Evolutionary conservation across 2,113 vertebrate genomes (phyloP).

Genomic region (Podiceps cristatus): DNA sequence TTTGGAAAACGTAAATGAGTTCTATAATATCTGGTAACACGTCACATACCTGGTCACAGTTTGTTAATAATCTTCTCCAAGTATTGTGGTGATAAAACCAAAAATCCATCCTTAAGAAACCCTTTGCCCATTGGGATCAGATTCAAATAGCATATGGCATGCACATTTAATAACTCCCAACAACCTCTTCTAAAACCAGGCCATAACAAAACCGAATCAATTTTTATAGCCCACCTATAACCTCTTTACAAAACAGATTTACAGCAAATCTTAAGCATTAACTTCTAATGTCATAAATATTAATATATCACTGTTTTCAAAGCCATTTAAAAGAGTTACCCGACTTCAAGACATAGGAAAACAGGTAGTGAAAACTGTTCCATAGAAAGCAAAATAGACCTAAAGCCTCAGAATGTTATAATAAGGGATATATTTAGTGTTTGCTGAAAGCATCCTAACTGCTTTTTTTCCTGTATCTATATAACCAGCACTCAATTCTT

Average conservation of each 20-base stretch:
- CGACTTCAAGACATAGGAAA: background rate
- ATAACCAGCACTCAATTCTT: background rate
- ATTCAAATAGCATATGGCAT: background rate
- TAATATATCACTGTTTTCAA: background rate
- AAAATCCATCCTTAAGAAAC: background rate
- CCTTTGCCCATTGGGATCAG: background rate
- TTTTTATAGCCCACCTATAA: background rate
- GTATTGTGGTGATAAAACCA: background rate
- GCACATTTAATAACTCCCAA: background rate
- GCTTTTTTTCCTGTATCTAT: background rate
- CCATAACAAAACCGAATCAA: background rate
- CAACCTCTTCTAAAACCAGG: background rate
- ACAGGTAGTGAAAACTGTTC: background rate
- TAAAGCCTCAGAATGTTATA: background rate
- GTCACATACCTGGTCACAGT: background rate
- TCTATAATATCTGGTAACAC: background rate
- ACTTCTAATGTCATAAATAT: background rate
- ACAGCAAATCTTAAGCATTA: background rate
- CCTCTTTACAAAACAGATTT: background rate
- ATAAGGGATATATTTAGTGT: background rate
- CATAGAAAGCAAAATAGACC: background rate
- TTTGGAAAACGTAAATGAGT: background rate
- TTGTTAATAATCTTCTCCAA: background rate
- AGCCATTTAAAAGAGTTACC: background rate
- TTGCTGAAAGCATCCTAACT: constrained; percentile 18